Percentiles rank a stretch among this genome's conserved stretches.
phyloP scores from a whole-genome alignment of 2,888 invertebrate genomes.

The Lycia hirtaria region DNA sequence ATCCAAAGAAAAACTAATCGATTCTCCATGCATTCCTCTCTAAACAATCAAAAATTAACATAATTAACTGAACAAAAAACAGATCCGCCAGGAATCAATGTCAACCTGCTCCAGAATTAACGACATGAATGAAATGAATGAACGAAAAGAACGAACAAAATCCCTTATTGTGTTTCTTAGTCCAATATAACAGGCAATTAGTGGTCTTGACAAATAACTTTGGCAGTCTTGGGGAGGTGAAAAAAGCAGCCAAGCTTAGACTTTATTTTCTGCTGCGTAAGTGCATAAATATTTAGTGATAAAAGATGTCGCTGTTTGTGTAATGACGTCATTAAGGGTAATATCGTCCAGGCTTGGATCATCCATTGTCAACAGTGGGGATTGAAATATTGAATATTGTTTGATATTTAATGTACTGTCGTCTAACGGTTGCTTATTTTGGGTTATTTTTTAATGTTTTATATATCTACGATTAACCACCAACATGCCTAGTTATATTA shows the following conservation, averaged over 20 bases:
- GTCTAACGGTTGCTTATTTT: neutral
- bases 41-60: conserved; percentile 10
- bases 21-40: conserved; percentile 15
- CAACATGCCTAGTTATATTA: too few relatives aligned
- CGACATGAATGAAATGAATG: conserved; percentile 21
- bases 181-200: conserved; percentile 65
- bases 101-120: conserved; percentile 26
- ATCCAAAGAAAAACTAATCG: conserved; percentile 7
- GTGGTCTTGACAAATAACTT: conserved; percentile 64
- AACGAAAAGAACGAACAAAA: conserved; percentile 36
- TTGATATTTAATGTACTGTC: conserved; percentile 3
- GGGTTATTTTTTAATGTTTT: neutral
- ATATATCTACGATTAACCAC: neutral
- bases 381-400: conserved; percentile 3
- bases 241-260: neutral
- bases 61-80: conserved; percentile 20
- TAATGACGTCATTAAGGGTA: conserved; percentile 32
- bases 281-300: conserved; percentile 20
- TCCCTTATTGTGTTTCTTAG: conserved; percentile 48
- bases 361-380: conserved; percentile 33
- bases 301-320: conserved; percentile 18
- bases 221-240: conserved; percentile 50
- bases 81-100: conserved; percentile 21
- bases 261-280: neutral
- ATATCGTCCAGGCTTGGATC: conserved; percentile 54